phyloP scores from a whole-genome alignment of 2,797 vertebrate species.

The Gymnothorax reevesii region DNA sequence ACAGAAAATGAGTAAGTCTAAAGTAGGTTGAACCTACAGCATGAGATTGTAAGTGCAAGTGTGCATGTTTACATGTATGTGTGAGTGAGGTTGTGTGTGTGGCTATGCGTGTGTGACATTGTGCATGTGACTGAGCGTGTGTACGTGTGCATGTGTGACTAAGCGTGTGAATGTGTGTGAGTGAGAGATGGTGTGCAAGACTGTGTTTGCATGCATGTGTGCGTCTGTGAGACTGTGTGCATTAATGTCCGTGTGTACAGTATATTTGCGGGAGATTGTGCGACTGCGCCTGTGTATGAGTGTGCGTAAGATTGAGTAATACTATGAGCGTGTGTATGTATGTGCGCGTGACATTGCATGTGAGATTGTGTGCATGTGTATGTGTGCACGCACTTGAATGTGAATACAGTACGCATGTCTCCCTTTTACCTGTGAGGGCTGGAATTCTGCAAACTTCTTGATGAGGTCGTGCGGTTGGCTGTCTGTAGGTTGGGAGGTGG shows the following conservation, averaged over 20 bases:
- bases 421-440: slow-evolving; percentile 67
- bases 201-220: not conserved
- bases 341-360: not conserved
- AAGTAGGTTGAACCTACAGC: no score
- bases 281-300: not conserved
- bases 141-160: no score
- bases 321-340: not conserved
- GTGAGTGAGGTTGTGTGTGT: no score
- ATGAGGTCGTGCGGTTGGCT: slow-evolving; percentile 73
- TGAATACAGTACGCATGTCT: not conserved
- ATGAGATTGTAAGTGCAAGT: no score
- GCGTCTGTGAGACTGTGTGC: no score
- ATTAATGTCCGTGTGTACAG: no score
- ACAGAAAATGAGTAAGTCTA: no score
- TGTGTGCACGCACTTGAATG: not conserved
- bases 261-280: not conserved
- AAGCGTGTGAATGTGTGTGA: no score
- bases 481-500: slow-evolving; percentile 62
- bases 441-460: slow-evolving; percentile 71
- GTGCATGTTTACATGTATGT: no score
- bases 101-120: no score
- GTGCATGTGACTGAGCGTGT: no score
- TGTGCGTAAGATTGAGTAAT: not conserved
- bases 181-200: no score
- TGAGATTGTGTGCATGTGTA: not conserved